Conservation (phyloP, 2,113 vertebrate genomes). For the Aspiorhynchus laticeps region DNA sequence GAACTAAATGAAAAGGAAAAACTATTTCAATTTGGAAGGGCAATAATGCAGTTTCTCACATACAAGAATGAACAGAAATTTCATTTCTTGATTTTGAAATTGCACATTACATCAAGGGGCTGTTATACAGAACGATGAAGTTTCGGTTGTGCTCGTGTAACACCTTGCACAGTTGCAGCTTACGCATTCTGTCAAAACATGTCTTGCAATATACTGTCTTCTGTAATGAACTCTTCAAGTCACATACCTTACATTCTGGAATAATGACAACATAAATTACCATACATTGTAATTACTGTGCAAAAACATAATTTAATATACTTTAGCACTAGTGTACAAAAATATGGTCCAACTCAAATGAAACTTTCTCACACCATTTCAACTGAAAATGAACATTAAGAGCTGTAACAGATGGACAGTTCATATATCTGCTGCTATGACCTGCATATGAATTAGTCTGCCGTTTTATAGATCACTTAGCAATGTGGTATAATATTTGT, state of each 20-base stretch:
- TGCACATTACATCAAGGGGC: conserved; percentile 23
- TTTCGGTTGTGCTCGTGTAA: conserved; percentile 9
- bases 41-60: conserved; percentile 41
- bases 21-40: conserved; percentile 50
- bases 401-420: neutral
- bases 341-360: conserved; percentile 23
- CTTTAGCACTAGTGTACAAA: conserved; percentile 32
- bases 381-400: conserved; percentile 5
- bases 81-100: conserved; percentile 48
- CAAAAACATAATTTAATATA: conserved; percentile 35
- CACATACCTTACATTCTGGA: too few species aligned
- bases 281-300: conserved; percentile 42
- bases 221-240: too few species aligned
- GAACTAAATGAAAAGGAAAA: conserved; percentile 51
- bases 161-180: neutral
- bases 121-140: conserved; percentile 30
- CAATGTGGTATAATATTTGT: neutral
- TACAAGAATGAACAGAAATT: conserved; percentile 38
- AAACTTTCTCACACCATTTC: conserved; percentile 7
- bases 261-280: neutral
- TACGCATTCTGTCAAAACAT: neutral
- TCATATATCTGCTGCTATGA: neutral
- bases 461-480: conserved; percentile 26
- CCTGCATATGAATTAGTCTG: neutral
- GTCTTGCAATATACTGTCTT: neutral